Base-by-base conservation (phyloP, 1,140 invertebrate genomes). In the Asobara japonica region DNA sequence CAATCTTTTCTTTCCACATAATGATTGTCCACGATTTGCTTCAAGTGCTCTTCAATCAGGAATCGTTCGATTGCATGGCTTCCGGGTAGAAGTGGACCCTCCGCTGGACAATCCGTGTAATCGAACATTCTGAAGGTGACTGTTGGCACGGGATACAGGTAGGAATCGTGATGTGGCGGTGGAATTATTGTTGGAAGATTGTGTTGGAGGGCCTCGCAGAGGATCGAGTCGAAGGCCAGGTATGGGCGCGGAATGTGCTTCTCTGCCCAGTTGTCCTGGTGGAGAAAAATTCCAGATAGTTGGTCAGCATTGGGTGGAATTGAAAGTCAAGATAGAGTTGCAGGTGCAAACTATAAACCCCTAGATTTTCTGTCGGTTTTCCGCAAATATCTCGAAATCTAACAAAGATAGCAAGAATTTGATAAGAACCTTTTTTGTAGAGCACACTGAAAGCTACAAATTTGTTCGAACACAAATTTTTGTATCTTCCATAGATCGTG, bases 11-110 rank as follows among this genome's bases (percentile, higher is more conserved):
- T 89, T 84, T 99, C 97, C 5, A 92, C 85, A 80, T 94, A 92
- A 88, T 97, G 93, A 75, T 94, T 94, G 82, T 97, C 93, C 72
- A 99, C 92, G 45, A 99, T 99, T 75, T 97, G 95, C 79, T 95
- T 92, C 5, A 99, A 87, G 85, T 99, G 97, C 85, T 99, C 97
- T 87, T 99, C 98, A 80, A 99, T 98, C 0, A 99, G 88, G 87
- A 97, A 99, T 77, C 98, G 90, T 86, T 99, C 98, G 74, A 99
- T 98, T 0, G 97, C 96, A 89, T 99, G 97, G 65, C 95, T 94
- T 29, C 97, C 97, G 0, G 98, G 98, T 41, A 99, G 87, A 36
- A 94, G 91, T 1, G 94, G 93, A 0, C 93, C 88, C 80, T 89
- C 86, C 0, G 82, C 97, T 8, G 97, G 97, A 82, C 98, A 98